A percentile compares a stretch with the other conserved stretches of the same genome.
Evolutionary conservation across 2,888 invertebrate species (phyloP).

Genomic region (Pandemis cinnamomeana): DNA sequence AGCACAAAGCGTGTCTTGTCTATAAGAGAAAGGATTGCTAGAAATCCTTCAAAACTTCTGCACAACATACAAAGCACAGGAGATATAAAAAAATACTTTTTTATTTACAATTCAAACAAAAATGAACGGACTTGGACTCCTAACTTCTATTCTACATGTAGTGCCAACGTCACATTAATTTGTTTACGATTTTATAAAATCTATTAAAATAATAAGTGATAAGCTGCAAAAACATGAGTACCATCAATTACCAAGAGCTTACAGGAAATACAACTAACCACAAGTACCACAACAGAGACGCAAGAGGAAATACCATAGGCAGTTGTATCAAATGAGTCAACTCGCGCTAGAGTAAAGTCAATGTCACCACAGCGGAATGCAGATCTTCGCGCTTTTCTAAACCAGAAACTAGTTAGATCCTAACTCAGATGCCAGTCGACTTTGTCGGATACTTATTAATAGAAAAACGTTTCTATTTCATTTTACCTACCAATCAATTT

Average conservation of each 20-base stretch:
- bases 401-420: slow-evolving; percentile 25
- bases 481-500: background rate
- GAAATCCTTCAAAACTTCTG: background rate
- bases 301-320: slow-evolving; percentile 37
- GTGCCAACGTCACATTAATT: too few species aligned
- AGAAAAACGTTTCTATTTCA: background rate
- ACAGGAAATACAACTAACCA: slow-evolving; percentile 29
- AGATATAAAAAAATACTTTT: too few species aligned
- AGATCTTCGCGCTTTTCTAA: slow-evolving; percentile 29
- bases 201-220: too few species aligned
- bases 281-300: slow-evolving; percentile 24
- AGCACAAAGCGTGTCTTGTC: background rate
- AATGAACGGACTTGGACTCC: too few species aligned
- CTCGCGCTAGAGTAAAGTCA: slow-evolving; percentile 18
- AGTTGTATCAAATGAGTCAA: slow-evolving; percentile 36
- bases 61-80: too few species aligned
- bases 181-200: too few species aligned
- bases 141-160: too few species aligned
- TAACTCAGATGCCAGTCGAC: slow-evolving; percentile 11
- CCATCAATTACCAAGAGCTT: background rate
- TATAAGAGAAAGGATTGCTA: background rate
- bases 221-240: too few species aligned
- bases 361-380: slow-evolving; percentile 36
- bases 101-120: too few species aligned
- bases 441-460: background rate